phyloP scores from a whole-genome alignment of 1,140 invertebrate genomes.

The Coenobita brevimanus region DNA sequence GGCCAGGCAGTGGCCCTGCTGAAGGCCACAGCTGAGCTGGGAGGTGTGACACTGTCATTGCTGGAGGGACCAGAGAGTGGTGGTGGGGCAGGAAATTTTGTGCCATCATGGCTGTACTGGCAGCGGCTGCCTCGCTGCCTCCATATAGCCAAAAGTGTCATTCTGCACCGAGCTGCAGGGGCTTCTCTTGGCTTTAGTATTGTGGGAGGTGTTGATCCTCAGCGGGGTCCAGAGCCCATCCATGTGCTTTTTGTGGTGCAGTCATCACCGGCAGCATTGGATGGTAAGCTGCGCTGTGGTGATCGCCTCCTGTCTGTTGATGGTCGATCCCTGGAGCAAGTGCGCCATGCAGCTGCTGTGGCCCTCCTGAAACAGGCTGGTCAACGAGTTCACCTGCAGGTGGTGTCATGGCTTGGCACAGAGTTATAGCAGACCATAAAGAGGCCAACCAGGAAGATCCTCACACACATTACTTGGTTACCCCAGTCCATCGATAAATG shows the following conservation, averaged over 20 bases:
- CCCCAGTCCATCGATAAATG: too few species aligned
- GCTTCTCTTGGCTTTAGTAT: constrained; percentile 76
- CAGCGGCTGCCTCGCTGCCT: constrained; percentile 75
- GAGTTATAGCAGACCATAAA: constrained; percentile 70
- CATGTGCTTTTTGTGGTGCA: constrained; percentile 76
- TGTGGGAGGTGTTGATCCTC: constrained; percentile 75
- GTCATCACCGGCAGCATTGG: constrained; percentile 75
- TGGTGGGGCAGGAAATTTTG: constrained; percentile 74
- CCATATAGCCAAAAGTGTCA: constrained; percentile 75
- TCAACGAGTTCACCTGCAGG: constrained; percentile 75
- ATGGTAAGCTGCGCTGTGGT: constrained; percentile 74
- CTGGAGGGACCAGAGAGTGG: constrained; percentile 75
- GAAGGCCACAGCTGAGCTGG: constrained; percentile 73
- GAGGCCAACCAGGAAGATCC: too few species aligned
- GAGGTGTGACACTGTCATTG: constrained; percentile 73
- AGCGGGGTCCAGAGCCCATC: constrained; percentile 74
- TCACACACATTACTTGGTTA: too few species aligned
- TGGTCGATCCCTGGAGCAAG: constrained; percentile 74
- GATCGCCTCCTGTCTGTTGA: constrained; percentile 76
- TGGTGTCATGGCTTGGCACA: constrained; percentile 73
- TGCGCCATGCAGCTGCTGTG: constrained; percentile 75
- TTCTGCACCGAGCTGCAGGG: constrained; percentile 71
- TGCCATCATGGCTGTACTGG: constrained; percentile 77
- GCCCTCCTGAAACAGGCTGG: constrained; percentile 75
- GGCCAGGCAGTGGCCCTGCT: constrained; percentile 75